phyloP scores from a whole-genome alignment of 2,888 invertebrate genomes.

The Smittia sp. region DNA sequence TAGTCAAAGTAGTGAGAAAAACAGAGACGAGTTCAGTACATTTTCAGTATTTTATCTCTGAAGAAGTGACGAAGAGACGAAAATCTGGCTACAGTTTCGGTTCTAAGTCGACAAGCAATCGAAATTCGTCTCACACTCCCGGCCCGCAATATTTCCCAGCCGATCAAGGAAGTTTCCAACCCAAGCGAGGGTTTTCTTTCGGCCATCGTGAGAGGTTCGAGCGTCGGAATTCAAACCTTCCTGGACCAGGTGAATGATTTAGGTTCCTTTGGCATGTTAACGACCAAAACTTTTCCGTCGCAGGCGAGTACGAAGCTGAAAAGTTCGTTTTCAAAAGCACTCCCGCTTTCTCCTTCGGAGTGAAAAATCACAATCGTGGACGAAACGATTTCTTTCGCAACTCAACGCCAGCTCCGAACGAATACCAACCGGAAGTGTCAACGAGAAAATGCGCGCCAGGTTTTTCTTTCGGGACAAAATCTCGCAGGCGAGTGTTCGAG shows the following conservation, averaged over 20 bases:
- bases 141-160: slow-evolving; percentile 15
- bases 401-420: not conserved
- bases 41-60: not conserved
- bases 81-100: not conserved
- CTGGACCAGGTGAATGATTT: slow-evolving; percentile 1
- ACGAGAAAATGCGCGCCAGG: not conserved
- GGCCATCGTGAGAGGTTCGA: not conserved
- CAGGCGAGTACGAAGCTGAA: not conserved
- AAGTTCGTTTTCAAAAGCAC: slow-evolving; percentile 47
- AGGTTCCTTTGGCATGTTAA: not conserved
- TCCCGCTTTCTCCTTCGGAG: slow-evolving; percentile 67
- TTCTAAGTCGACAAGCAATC: not conserved
- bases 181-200: not conserved
- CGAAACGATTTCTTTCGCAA: slow-evolving; percentile 51
- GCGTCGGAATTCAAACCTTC: not conserved
- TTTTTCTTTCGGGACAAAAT: not conserved
- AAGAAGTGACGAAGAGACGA: not conserved
- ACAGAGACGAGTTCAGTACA: no score
- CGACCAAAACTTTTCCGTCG: not conserved
- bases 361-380: slow-evolving; percentile 63
- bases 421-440: not conserved
- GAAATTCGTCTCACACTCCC: not conserved
- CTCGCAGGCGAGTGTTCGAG: not conserved
- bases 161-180: not conserved
- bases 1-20: no score